phyloP scores from a whole-genome alignment of 2,888 invertebrate genomes.

The Heterodera filipjevi region DNA sequence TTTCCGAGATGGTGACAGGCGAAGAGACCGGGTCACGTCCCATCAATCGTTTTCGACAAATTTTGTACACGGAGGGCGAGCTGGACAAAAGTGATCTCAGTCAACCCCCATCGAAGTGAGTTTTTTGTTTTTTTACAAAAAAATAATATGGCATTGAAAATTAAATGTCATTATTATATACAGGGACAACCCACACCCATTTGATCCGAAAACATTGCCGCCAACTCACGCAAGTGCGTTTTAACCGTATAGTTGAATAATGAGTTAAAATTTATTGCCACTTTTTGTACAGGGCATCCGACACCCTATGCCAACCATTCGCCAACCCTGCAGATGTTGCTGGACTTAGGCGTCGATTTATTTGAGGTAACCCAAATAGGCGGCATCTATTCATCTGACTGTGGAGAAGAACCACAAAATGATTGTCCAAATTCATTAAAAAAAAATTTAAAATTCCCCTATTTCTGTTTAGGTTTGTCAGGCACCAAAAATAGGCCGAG shows the following conservation, averaged over 20 bases:
- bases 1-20: constrained; percentile 37
- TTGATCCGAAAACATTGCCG: constrained; percentile 51
- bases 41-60: constrained; percentile 47
- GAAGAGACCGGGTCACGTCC: constrained; percentile 36
- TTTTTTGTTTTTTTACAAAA: constrained; percentile 9
- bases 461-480: constrained; percentile 21
- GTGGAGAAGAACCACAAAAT: too few relatives aligned
- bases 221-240: constrained; percentile 52
- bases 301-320: constrained; percentile 59
- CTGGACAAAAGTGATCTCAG: constrained; percentile 49
- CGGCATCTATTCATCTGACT: too few relatives aligned
- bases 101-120: constrained; percentile 50
- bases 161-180: constrained; percentile 6
- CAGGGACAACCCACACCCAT: constrained; percentile 60
- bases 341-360: constrained; percentile 60
- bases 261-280: background rate
- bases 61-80: constrained; percentile 58
- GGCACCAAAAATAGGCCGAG: constrained; percentile 41
- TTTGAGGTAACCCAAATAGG: constrained; percentile 58
- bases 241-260: too few relatives aligned
- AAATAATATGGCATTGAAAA: background rate
- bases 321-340: constrained; percentile 51
- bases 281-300: background rate
- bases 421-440: too few relatives aligned
- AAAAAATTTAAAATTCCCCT: background rate